Evolutionary conservation across 2,113 vertebrate genomes (phyloP).

Genomic region (Myodes glareolus): DNA sequence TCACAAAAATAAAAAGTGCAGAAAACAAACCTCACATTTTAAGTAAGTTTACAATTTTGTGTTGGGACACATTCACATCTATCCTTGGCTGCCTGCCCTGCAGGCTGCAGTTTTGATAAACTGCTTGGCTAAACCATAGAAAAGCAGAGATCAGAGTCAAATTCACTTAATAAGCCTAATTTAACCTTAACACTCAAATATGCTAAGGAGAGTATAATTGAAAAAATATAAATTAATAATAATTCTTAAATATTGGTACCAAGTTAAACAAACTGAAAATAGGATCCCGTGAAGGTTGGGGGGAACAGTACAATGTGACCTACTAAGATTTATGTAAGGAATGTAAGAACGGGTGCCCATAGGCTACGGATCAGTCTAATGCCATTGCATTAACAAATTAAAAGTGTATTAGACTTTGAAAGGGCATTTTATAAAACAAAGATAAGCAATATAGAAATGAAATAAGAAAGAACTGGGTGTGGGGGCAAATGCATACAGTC

Average conservation of each 20-base stretch:
- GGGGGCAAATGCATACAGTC: neutral
- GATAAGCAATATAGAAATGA: neutral
- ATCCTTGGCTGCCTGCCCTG: neutral
- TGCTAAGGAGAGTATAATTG: neutral
- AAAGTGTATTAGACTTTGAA: neutral
- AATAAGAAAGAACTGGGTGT: neutral
- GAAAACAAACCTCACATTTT: neutral
- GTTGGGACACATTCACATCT: neutral
- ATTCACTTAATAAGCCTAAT: neutral
- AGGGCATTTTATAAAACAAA: constrained; percentile 2
- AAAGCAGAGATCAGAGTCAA: neutral
- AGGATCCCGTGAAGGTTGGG: constrained; percentile 9
- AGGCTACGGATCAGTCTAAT: neutral
- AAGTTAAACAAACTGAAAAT: neutral
- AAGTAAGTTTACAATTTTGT: neutral
- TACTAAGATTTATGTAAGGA: constrained; percentile 10
- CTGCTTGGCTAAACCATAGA: neutral
- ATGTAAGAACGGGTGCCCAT: neutral
- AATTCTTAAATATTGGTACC: neutral
- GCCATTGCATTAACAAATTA: neutral
- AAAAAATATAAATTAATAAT: neutral
- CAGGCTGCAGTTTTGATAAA: neutral
- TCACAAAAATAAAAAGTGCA: neutral
- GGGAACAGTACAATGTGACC: neutral
- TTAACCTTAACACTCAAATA: constrained; percentile 33